Evolutionary conservation across 2,888 invertebrate species (phyloP).

Genomic region (Sesia apiformis): DNA sequence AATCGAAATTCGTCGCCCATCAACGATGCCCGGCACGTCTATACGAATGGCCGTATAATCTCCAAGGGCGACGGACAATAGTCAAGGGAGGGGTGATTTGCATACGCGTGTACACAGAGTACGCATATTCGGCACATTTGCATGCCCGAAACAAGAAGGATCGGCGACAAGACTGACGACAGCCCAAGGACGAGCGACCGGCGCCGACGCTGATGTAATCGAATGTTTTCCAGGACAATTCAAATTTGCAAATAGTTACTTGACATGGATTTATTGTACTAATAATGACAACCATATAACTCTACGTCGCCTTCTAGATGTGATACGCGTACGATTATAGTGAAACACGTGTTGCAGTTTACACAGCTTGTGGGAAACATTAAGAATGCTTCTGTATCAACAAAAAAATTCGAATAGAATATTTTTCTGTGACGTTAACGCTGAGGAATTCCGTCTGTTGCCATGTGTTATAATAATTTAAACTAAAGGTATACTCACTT

Average conservation of each 20-base stretch:
- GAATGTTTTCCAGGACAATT: constrained; percentile 34
- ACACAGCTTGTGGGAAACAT: constrained; percentile 31
- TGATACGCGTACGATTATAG: constrained; percentile 13
- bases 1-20: constrained; percentile 15
- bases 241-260: constrained; percentile 52
- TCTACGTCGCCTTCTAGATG: constrained; percentile 28
- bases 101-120: constrained; percentile 37
- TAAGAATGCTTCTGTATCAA: constrained; percentile 17
- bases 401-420: constrained; percentile 35
- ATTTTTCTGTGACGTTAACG: constrained; percentile 9
- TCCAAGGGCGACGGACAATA: constrained; percentile 65
- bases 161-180: constrained; percentile 27
- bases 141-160: constrained; percentile 53
- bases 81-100: constrained; percentile 56
- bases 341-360: constrained; percentile 51
- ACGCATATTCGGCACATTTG: constrained; percentile 52
- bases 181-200: constrained; percentile 27
- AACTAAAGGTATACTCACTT: constrained; percentile 70
- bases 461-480: constrained; percentile 4
- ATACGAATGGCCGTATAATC: constrained; percentile 42
- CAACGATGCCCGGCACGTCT: constrained; percentile 52
- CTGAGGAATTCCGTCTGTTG: constrained; percentile 15
- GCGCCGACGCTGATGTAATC: constrained; percentile 51
- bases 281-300: constrained; percentile 10
- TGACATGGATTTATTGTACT: constrained; percentile 43